phyloP scores from a whole-genome alignment of 2,888 invertebrate genomes.

The Suillia variegata region DNA sequence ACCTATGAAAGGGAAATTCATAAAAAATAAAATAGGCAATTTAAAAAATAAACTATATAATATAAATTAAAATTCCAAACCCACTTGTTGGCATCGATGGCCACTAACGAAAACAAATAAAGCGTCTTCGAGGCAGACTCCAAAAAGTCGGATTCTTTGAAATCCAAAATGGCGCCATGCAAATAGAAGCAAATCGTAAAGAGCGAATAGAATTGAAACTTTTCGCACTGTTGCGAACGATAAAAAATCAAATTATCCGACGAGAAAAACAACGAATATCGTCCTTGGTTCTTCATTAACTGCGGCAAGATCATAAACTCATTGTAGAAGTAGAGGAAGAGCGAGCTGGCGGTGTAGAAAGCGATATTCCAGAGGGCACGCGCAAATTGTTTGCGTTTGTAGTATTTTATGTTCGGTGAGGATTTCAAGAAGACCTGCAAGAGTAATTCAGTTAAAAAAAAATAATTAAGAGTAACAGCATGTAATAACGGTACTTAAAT shows the following conservation, averaged over 20 bases:
- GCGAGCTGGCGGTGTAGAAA: constrained; percentile 55
- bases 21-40: background rate
- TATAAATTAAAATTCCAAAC: no score
- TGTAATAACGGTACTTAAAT: no score
- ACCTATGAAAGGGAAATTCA: constrained; percentile 38
- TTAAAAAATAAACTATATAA: no score
- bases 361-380: constrained; percentile 59
- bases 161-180: constrained; percentile 57
- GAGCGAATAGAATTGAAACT: constrained; percentile 58
- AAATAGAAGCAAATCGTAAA: constrained; percentile 58
- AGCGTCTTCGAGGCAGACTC: constrained; percentile 56
- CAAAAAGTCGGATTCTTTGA: constrained; percentile 53
- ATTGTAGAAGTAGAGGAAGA: constrained; percentile 58
- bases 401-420: constrained; percentile 56
- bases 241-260: constrained; percentile 60
- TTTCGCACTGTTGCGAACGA: constrained; percentile 57
- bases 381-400: constrained; percentile 57
- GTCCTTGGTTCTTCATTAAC: constrained; percentile 55
- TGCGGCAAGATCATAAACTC: constrained; percentile 59
- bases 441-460: no score
- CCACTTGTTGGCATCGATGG: constrained; percentile 55
- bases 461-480: no score
- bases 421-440: constrained; percentile 56
- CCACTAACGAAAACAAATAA: constrained; percentile 50
- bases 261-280: constrained; percentile 57